Percentiles rank a stretch among this genome's conserved stretches.
These are phyloP conservation scores for Cyphomyrus discorhynchus DNA, from an alignment of 2,113 vertebrate genomes.

Conservation along the genomic window DNA sequence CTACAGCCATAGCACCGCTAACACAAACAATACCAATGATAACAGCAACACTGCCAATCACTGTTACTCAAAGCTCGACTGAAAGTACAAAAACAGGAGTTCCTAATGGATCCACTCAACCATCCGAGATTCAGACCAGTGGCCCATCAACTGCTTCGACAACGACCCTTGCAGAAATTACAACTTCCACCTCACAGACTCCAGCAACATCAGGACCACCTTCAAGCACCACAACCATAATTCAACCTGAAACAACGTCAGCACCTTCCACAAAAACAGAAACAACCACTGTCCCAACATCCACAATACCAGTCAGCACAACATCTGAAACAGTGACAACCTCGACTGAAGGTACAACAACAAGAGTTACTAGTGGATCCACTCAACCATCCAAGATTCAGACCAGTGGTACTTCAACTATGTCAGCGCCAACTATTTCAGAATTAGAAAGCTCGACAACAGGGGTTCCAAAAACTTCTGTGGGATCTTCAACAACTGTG, in stretches of 20 bases:
- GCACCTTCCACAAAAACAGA: neutral
- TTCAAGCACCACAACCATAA: neutral
- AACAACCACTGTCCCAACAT: neutral
- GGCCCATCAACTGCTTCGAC: neutral
- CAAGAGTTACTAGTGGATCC: no score
- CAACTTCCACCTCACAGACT: no score
- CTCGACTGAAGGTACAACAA: neutral
- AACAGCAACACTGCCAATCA: constrained; percentile 20
- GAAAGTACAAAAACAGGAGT: neutral
- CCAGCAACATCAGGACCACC: neutral
- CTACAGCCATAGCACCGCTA: neutral
- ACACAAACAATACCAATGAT: neutral
- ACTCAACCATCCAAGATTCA: no score
- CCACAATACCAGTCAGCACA: neutral
- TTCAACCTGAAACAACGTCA: neutral
- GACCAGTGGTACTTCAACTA: no score
- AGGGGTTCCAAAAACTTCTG: no score
- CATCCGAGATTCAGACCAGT: neutral
- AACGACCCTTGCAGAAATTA: neutral
- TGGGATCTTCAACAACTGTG: no score
- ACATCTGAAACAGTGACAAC: neutral
- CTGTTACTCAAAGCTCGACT: rapidly evolving
- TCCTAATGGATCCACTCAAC: neutral
- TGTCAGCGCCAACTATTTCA: no score
- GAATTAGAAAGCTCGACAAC: no score